Evolutionary conservation across 2,113 vertebrate genomes (phyloP).

Genomic region (Callospermophilus lateralis): DNA sequence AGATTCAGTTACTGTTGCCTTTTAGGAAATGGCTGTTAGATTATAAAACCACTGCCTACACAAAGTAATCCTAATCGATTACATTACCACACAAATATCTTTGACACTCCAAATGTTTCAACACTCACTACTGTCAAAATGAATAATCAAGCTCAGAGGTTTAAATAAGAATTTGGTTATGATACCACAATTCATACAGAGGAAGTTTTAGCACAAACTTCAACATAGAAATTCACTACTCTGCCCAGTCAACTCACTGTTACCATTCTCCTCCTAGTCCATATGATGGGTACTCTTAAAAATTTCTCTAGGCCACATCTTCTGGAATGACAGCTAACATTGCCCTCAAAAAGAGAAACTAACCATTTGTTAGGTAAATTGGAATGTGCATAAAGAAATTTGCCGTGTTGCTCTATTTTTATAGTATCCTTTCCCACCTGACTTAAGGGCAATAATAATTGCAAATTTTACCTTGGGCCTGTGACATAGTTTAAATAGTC

Average conservation of each 20-base stretch:
- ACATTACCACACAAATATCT: neutral
- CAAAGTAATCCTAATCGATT: neutral
- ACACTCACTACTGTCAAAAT: neutral
- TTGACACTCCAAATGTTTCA: neutral
- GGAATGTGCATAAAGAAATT: neutral
- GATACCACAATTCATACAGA: neutral
- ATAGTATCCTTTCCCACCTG: neutral
- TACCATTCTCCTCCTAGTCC: neutral
- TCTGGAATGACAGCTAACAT: neutral
- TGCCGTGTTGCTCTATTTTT: neutral
- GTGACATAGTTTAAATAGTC: neutral
- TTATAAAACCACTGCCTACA: neutral
- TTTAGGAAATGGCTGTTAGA: neutral
- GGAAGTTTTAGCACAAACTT: neutral
- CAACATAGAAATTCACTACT: neutral
- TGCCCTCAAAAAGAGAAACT: neutral
- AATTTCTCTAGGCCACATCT: neutral
- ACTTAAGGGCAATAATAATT: neutral
- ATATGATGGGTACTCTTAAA: neutral
- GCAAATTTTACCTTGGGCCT: neutral
- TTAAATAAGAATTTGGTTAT: neutral
- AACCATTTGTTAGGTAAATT: neutral
- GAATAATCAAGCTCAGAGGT: neutral
- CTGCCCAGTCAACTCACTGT: accelerated
- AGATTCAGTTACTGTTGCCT: neutral